Percentiles rank a stretch among this genome's conserved stretches.
These are phyloP conservation scores for Ptychobarbus kaznakovi DNA, from an alignment of 2,797 vertebrate genomes.

Conservation along the genomic window DNA sequence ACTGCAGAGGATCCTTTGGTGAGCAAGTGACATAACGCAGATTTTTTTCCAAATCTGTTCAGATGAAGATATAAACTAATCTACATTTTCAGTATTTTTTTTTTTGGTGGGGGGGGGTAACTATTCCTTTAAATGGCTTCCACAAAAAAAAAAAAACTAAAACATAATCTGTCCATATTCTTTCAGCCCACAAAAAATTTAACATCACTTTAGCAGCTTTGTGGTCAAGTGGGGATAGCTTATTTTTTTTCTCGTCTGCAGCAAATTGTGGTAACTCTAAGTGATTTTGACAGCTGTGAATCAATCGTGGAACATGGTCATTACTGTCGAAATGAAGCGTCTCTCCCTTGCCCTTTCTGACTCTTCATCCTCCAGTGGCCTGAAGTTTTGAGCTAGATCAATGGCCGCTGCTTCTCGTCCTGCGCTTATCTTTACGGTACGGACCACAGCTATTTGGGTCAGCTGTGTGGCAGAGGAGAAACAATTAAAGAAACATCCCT, in stretches of 20 bases:
- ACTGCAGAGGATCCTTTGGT: background rate
- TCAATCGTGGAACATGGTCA: slow-evolving; percentile 42
- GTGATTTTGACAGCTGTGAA: slow-evolving; percentile 48
- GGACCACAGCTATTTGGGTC: slow-evolving; percentile 68
- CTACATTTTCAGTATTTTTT: background rate
- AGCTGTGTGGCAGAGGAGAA: slow-evolving; percentile 74
- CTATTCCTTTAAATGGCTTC: background rate
- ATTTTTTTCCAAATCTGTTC: background rate
- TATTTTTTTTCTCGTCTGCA: slow-evolving; percentile 6
- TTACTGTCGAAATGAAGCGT: slow-evolving; percentile 52
- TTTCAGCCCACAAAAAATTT: slow-evolving; percentile 30
- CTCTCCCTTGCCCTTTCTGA: slow-evolving; percentile 36
- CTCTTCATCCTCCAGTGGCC: slow-evolving; percentile 36
- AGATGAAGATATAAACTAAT: background rate
- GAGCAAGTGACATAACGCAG: background rate
- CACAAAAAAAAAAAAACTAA: background rate
- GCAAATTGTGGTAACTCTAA: slow-evolving; percentile 30
- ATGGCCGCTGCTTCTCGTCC: slow-evolving; percentile 65
- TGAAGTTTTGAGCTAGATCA: slow-evolving; percentile 60
- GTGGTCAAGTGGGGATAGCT: slow-evolving; percentile 1
- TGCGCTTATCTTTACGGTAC: slow-evolving; percentile 57
- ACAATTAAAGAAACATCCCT: slow-evolving; percentile 78
- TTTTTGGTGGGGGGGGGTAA: background rate
- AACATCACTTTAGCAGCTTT: background rate
- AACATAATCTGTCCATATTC: background rate